Conservation (phyloP, 1,140 invertebrate species). For the Penaeus chinensis region DNA sequence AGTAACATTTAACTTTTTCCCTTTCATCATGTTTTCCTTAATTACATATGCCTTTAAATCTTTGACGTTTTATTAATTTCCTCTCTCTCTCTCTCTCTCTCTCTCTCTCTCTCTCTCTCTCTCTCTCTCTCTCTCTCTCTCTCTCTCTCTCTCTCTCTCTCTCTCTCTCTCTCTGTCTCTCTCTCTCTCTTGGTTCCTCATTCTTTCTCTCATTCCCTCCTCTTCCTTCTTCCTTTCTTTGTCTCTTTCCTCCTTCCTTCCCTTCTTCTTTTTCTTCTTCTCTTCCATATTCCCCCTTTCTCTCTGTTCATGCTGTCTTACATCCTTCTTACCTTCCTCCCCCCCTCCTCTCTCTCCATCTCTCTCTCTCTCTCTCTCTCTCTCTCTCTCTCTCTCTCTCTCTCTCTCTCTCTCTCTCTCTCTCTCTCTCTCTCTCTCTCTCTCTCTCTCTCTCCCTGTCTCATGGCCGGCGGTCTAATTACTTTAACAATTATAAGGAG, state of each 20-base stretch:
- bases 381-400: background rate
- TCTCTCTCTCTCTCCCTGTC: background rate
- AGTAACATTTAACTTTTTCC: too few species aligned
- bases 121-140: slow-evolving; percentile 30
- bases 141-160: slow-evolving; percentile 30
- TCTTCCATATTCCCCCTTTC: slow-evolving; percentile 19
- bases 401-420: background rate
- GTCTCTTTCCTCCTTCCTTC: background rate
- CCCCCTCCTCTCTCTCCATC: slow-evolving; percentile 1
- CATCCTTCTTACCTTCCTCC: slow-evolving; percentile 17
- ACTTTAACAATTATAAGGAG: background rate
- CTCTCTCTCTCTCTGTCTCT: slow-evolving; percentile 25
- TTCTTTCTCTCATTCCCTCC: background rate
- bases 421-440: background rate
- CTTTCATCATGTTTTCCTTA: too few species aligned
- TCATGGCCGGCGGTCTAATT: background rate
- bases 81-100: slow-evolving; percentile 31
- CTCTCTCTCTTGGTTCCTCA: slow-evolving; percentile 7
- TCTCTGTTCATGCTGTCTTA: slow-evolving; percentile 21
- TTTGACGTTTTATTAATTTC: background rate
- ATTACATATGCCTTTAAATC: too few species aligned
- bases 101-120: slow-evolving; percentile 30
- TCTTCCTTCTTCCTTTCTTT: background rate
- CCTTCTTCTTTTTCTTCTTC: slow-evolving; percentile 4
- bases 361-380: slow-evolving; percentile 24